phyloP scores from a whole-genome alignment of 2,797 vertebrate species.

The Chlorospingus semifuscus region DNA sequence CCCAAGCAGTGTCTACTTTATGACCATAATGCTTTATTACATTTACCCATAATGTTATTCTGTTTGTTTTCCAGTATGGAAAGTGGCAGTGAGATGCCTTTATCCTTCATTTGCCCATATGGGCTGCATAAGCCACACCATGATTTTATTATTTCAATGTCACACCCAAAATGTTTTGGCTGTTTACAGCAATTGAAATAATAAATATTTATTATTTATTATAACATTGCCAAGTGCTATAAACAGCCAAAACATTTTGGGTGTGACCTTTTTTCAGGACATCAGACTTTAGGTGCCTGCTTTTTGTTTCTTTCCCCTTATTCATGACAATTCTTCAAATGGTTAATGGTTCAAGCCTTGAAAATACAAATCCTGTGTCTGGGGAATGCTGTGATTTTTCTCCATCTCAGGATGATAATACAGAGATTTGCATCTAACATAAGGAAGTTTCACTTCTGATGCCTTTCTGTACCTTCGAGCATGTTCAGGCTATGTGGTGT shows the following conservation, averaged over 20 bases:
- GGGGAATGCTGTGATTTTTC: not conserved
- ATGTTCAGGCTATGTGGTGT: not conserved
- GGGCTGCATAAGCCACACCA: not conserved
- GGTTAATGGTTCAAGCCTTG: not conserved
- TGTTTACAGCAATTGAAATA: no score
- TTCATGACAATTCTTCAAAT: not conserved
- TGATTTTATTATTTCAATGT: not conserved
- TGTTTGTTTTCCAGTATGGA: not conserved
- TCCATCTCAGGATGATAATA: not conserved
- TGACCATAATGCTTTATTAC: not conserved
- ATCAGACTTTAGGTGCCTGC: not conserved
- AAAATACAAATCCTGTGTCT: not conserved
- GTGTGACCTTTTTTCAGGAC: not conserved
- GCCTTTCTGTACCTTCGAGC: not conserved
- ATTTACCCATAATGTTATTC: not conserved
- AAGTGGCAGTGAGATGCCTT: not conserved
- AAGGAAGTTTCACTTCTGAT: not conserved
- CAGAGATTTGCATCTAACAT: not conserved
- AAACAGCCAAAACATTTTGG: not conserved
- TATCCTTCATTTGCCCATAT: not conserved
- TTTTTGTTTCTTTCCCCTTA: not conserved
- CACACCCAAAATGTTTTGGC: no score
- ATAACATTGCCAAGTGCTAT: not conserved
- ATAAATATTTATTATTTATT: no score
- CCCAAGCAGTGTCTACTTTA: not conserved